These are phyloP conservation scores for Eristalinus aeneus DNA, from an alignment of 2,888 invertebrate species.

Conservation along the genomic window DNA sequence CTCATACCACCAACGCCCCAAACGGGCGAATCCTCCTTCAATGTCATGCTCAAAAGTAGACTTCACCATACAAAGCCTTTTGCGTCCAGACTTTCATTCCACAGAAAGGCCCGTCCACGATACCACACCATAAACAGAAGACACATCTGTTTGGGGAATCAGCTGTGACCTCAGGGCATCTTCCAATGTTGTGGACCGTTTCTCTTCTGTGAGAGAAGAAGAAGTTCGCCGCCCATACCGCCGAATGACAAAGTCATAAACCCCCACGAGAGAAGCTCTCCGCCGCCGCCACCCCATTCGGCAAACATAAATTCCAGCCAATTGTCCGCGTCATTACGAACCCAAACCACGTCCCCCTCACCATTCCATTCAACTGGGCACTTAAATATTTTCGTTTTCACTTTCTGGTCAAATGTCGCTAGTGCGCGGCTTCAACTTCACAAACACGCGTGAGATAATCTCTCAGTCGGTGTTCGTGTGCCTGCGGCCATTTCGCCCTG, in stretches of 20 bases:
- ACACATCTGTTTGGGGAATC: neutral
- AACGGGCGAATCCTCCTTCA: neutral
- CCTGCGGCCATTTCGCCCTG: neutral
- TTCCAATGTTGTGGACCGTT: neutral
- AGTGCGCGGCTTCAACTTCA: neutral
- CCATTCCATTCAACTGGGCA: neutral
- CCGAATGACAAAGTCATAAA: neutral
- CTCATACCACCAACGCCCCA: too few relatives aligned
- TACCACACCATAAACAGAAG: neutral
- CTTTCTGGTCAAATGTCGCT: conserved; percentile 49
- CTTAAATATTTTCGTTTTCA: conserved; percentile 37
- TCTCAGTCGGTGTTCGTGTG: conserved; percentile 4
- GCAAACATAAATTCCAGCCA: neutral
- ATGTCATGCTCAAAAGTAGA: neutral
- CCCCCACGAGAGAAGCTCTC: neutral
- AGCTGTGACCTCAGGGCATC: neutral
- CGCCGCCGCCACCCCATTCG: neutral
- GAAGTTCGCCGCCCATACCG: neutral
- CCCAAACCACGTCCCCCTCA: neutral
- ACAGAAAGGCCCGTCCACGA: neutral
- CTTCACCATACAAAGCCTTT: neutral
- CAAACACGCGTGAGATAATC: conserved; percentile 46
- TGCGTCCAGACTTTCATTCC: neutral
- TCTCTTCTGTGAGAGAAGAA: neutral
- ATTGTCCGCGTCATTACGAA: neutral